Base-by-base conservation (phyloP, 2,797 vertebrate genomes). In the Linurgus olivaceus region DNA sequence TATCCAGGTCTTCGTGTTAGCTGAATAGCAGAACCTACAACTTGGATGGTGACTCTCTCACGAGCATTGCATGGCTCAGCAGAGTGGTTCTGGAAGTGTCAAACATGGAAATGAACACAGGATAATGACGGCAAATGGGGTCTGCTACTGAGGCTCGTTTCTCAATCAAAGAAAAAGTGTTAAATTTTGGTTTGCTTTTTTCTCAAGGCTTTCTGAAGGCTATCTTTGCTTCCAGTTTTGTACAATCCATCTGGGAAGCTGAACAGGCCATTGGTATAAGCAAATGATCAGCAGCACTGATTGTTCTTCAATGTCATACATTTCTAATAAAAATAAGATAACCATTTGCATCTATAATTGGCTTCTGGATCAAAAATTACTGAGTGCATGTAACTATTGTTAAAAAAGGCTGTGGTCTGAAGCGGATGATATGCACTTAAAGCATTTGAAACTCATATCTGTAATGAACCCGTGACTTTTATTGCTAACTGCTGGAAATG, bases 101-200 rank as follows among this genome's bases (percentile, higher is more conserved):
- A 59, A 47, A 15, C 2, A 0, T 50, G 55, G 71, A 82, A 61
- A 31, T 37, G 55, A 62, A 15, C 35, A 23, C 58, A 59, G 74
- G 88, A 57, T 83, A 72, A 80, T 66, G 87, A 72, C 65, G 90
- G 94, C 88, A 95, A 96, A 94, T 94, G 93, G 90, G 90, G 45
- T 93, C 80, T 95, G 93, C 94, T 95, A 63, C 93, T 50, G 81
- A 81, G 51, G 65, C 47, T 93, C 21, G 1, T 40, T 63, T 75
- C 74, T 63, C 38, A 45, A 6, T n/a, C 29, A 16, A 51, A 77
- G 90, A 81, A 86, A 67, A 70, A 48, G 26, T 3, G 7, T 21
- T 89, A 1, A 0, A 2, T 61, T n/a, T 25, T 57, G 21, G 2
- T 31, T 72, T 42, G 3, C 5, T n/a, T 72, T 86, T 87, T 52